These are phyloP conservation scores for Cylindroiulus punctatus DNA, from an alignment of 2,888 invertebrate species.

Conservation along the genomic window DNA sequence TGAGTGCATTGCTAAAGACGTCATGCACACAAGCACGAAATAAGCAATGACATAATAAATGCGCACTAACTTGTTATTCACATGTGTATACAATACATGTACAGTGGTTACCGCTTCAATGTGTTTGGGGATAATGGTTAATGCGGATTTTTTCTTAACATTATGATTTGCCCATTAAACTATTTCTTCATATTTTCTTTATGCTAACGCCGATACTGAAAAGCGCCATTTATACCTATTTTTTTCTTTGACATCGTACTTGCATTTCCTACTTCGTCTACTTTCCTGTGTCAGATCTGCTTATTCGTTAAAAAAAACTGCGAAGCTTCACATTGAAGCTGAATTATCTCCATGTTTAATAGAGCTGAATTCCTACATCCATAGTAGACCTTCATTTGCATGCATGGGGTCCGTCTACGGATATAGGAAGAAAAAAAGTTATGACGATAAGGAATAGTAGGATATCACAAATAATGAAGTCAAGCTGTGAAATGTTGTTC, in stretches of 20 bases:
- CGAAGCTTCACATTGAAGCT: neutral
- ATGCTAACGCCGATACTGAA: no score
- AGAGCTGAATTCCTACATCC: neutral
- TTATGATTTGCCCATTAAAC: no score
- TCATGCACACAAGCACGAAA: neutral
- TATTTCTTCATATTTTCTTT: no score
- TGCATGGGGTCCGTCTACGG: neutral
- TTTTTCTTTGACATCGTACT: no score
- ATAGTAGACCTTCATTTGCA: neutral
- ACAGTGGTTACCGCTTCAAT: no score
- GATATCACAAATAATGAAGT: constrained; percentile 24
- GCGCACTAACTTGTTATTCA: neutral
- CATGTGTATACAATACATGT: no score
- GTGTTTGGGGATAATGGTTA: no score
- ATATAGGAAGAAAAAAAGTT: neutral
- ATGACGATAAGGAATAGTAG: neutral
- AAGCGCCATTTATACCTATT: no score
- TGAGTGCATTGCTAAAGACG: neutral
- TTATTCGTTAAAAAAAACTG: neutral
- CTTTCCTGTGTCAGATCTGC: no score
- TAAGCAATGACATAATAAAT: neutral
- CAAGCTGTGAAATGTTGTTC: constrained; percentile 21
- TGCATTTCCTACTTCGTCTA: no score
- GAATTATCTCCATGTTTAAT: constrained; percentile 2
- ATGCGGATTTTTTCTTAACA: no score